These are phyloP conservation scores for Cephus sareptanus DNA, from an alignment of 2,888 invertebrate species.

Conservation along the genomic window DNA sequence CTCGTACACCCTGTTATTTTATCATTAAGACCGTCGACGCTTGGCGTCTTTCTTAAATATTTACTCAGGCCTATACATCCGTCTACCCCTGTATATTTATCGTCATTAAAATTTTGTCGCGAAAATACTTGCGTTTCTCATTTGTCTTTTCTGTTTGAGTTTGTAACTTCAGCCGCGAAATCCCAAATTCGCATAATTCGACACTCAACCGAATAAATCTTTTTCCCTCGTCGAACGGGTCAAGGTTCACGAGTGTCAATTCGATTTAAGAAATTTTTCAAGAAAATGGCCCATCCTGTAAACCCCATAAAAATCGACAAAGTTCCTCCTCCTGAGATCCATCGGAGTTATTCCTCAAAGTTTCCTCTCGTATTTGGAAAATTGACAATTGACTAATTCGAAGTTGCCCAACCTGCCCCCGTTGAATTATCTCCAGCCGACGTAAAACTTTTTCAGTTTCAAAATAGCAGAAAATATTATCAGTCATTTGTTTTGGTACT, in stretches of 20 bases:
- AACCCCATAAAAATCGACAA: background rate
- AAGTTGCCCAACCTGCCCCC: background rate
- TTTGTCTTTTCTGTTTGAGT: background rate
- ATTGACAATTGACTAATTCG: background rate
- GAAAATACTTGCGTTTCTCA: background rate
- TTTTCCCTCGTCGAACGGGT: background rate
- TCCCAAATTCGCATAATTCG: background rate
- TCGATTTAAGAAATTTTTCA: background rate
- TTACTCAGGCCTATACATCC: background rate
- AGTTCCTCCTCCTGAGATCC: background rate
- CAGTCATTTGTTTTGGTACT: background rate
- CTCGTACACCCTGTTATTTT: constrained; percentile 2
- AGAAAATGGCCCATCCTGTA: background rate
- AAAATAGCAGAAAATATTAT: background rate
- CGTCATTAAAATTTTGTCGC: constrained; percentile 10
- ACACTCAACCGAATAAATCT: background rate
- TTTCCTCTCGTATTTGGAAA: background rate
- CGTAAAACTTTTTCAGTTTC: background rate
- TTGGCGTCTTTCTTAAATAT: constrained; percentile 1
- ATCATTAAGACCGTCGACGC: constrained; percentile 4
- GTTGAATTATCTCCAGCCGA: background rate
- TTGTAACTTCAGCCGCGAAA: background rate
- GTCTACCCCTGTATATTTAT: background rate
- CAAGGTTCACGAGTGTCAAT: background rate
- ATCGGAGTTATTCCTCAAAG: background rate